phyloP scores from a whole-genome alignment of 2,888 invertebrate genomes.

The Villa cingulata region DNA sequence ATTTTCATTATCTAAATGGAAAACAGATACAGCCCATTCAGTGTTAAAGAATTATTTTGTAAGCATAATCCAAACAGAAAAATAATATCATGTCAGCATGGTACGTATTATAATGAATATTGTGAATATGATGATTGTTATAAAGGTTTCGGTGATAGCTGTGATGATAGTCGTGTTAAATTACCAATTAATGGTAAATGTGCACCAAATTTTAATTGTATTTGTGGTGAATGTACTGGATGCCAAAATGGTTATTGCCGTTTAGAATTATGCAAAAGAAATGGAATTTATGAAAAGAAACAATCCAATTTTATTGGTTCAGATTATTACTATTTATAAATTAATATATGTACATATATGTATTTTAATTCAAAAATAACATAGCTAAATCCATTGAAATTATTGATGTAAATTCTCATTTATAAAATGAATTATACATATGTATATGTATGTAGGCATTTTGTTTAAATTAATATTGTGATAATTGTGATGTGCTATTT shows the following conservation, averaged over 20 bases:
- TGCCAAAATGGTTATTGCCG: not conserved
- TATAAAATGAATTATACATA: too few species aligned
- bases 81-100: not conserved
- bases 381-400: too few species aligned
- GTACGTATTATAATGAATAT: not conserved
- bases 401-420: too few species aligned
- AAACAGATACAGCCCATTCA: too few species aligned
- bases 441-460: too few species aligned
- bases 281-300: constrained; percentile 1
- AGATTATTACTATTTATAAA: constrained; percentile 1
- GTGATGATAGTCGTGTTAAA: not conserved
- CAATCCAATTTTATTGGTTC: constrained; percentile 1
- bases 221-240: constrained; percentile 4
- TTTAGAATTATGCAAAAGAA: constrained; percentile 1
- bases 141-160: constrained; percentile 1
- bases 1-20: too few species aligned
- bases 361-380: too few species aligned
- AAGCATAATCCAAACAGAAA: not conserved
- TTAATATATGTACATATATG: too few species aligned
- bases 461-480: too few species aligned
- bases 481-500: too few species aligned
- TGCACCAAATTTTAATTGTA: not conserved
- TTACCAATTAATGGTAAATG: not conserved
- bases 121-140: not conserved
- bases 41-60: not conserved